These are phyloP conservation scores for Copidosoma aretas DNA, from an alignment of 2,888 invertebrate genomes.

Conservation along the genomic window DNA sequence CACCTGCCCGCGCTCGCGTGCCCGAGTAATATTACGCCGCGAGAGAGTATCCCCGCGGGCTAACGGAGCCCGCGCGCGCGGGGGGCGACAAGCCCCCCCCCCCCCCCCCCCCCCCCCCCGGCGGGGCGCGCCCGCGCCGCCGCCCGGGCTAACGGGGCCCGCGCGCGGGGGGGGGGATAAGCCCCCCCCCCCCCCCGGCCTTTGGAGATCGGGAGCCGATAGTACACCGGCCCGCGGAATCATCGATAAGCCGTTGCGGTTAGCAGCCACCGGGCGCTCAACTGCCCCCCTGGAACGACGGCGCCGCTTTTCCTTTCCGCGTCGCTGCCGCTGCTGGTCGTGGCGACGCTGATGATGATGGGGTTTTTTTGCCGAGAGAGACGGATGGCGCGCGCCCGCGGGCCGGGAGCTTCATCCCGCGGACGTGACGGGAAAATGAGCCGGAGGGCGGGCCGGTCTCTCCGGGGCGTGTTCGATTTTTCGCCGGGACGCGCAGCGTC, in stretches of 20 bases:
- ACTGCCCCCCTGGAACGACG: slow-evolving; percentile 16
- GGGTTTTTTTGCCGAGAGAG: no score
- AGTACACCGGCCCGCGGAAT: slow-evolving; percentile 8
- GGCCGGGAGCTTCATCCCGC: not conserved
- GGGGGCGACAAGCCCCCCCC: not conserved
- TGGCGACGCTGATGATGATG: no score
- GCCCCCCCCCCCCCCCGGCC: no score
- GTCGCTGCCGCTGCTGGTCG: no score
- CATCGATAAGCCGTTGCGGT: slow-evolving; percentile 30
- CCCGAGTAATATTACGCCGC: slow-evolving; percentile 21
- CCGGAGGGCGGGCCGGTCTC: not conserved
- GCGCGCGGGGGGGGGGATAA: slow-evolving; percentile 2
- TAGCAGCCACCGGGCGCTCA: not conserved
- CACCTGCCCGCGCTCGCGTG: slow-evolving; percentile 22
- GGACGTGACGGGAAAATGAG: not conserved
- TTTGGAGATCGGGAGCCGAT: slow-evolving; percentile 12
- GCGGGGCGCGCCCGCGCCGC: no score
- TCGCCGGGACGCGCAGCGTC: no score
- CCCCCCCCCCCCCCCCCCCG: no score
- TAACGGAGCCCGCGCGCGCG: slow-evolving; percentile 11
- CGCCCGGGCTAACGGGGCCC: slow-evolving; percentile 8
- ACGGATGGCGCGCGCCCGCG: not conserved
- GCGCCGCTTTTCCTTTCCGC: not conserved
- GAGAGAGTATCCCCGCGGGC: no score
- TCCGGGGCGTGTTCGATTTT: no score